Base-by-base conservation (phyloP, 2,888 invertebrate genomes). In the Hirudinaria manillensis region DNA sequence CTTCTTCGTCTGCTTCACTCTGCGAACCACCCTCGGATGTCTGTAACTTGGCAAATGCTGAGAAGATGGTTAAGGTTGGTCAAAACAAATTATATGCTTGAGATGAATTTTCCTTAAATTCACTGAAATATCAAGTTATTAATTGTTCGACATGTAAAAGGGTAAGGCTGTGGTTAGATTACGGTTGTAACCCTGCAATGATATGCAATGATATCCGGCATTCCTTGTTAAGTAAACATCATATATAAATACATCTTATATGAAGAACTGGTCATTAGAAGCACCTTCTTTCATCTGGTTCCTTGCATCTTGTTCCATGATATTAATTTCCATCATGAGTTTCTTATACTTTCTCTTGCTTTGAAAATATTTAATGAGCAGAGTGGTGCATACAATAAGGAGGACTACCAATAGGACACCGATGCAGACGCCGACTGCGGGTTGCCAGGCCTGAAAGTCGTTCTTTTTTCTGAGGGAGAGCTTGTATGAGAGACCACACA, bases 201-300 rank as follows among this genome's bases (percentile, higher is more conserved):
- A n/a, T n/a, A n/a, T n/a, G 38, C 38, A 38, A 38, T 38, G 3
- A 38, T 38, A 38, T 38, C 10, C 3, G 10, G 16, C 45, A 45
- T 6, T 16, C 45, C 1, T 45, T 45, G 10, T 45, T 16, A 34
- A 34, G 16, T 68, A 34, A n/a, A 24, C 2, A 68, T 3, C 34
- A 6, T 7, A 34, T 68, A 36, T 68, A 32, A 68, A 29, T 36
- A n/a, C n/a, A n/a, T n/a, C n/a, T n/a, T n/a, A n/a, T n/a, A 7
- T 34, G 10, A 6, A 4, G 2, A 4, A 68, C 10, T 68, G 68
- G 13, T 1, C 34, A 6, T 68, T 13, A 24, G 36, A 68, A 36
- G 7, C 7, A 68, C 68, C 68, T 68, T 68, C 36, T 21, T 68
- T 68, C 34, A 34, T 34, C 36, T 68, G n/a, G n/a, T 68, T 68